phyloP scores from a whole-genome alignment of 2,888 invertebrate species.

The Nymphalis c-album region DNA sequence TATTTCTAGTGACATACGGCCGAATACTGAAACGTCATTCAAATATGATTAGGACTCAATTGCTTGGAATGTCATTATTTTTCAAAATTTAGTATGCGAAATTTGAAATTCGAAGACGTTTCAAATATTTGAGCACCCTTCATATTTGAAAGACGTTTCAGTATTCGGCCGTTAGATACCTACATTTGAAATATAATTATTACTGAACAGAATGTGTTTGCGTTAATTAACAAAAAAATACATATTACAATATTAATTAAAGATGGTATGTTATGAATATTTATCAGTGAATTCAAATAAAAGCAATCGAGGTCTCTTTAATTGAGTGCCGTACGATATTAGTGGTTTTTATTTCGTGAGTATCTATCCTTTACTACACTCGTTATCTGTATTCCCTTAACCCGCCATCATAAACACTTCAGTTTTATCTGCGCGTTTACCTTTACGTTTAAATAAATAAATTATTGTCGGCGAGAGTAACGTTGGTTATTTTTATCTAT shows the following conservation, averaged over 20 bases:
- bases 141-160: too few species aligned
- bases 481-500: constrained; percentile 75
- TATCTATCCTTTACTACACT: constrained; percentile 39
- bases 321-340: constrained; percentile 36
- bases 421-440: constrained; percentile 45
- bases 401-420: constrained; percentile 49
- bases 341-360: constrained; percentile 35
- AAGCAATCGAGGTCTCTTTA: constrained; percentile 28
- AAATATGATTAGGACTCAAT: too few species aligned
- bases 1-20: too few species aligned
- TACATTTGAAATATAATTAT: too few species aligned
- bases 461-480: constrained; percentile 68
- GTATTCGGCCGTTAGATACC: too few species aligned
- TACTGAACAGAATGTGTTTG: too few species aligned
- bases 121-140: too few species aligned
- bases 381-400: constrained; percentile 46
- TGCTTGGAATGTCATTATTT: too few species aligned
- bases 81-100: too few species aligned
- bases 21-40: too few species aligned
- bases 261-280: constrained; percentile 4
- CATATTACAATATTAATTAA: not conserved
- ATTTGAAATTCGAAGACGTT: too few species aligned
- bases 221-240: not conserved
- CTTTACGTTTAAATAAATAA: constrained; percentile 53
- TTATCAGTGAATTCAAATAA: constrained; percentile 22